These are phyloP conservation scores for Antitype chi DNA, from an alignment of 2,888 invertebrate genomes.

Conservation along the genomic window DNA sequence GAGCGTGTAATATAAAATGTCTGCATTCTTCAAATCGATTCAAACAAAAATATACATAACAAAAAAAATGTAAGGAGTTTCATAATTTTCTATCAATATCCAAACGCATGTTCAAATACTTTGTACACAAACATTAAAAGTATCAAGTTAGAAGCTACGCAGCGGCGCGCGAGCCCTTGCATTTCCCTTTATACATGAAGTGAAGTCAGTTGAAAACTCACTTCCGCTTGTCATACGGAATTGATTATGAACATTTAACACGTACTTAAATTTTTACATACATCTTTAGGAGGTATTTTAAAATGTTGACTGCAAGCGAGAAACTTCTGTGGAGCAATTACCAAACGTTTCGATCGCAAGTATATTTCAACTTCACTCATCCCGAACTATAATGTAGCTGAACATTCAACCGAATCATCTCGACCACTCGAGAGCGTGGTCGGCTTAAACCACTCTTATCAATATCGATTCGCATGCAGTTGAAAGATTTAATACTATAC, in stretches of 20 bases:
- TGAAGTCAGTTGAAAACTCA: slow-evolving; percentile 63
- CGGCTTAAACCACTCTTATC: slow-evolving; percentile 34
- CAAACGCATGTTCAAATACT: slow-evolving; percentile 31
- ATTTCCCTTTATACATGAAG: slow-evolving; percentile 48
- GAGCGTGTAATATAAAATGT: slow-evolving; percentile 12
- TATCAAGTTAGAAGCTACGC: slow-evolving; percentile 65
- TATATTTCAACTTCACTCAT: slow-evolving; percentile 63
- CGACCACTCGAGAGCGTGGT: slow-evolving; percentile 25
- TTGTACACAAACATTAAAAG: slow-evolving; percentile 54
- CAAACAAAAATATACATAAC: slow-evolving; percentile 20
- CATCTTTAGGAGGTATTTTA: slow-evolving; percentile 35
- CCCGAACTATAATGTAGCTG: slow-evolving; percentile 35
- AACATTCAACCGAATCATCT: slow-evolving; percentile 34
- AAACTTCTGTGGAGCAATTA: slow-evolving; percentile 11
- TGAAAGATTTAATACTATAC: not conserved
- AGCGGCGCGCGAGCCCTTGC: slow-evolving; percentile 55
- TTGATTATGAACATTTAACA: slow-evolving; percentile 55
- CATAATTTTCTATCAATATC: slow-evolving; percentile 18
- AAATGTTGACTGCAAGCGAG: slow-evolving; percentile 33
- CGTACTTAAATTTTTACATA: slow-evolving; percentile 49
- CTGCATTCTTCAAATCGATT: slow-evolving; percentile 16
- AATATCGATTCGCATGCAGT: slow-evolving; percentile 22
- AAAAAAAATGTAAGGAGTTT: slow-evolving; percentile 38
- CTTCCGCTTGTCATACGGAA: slow-evolving; percentile 28
- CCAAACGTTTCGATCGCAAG: slow-evolving; percentile 29